Base-by-base conservation (phyloP, 2,888 invertebrate species). In the Tetrapedia diversipes region DNA sequence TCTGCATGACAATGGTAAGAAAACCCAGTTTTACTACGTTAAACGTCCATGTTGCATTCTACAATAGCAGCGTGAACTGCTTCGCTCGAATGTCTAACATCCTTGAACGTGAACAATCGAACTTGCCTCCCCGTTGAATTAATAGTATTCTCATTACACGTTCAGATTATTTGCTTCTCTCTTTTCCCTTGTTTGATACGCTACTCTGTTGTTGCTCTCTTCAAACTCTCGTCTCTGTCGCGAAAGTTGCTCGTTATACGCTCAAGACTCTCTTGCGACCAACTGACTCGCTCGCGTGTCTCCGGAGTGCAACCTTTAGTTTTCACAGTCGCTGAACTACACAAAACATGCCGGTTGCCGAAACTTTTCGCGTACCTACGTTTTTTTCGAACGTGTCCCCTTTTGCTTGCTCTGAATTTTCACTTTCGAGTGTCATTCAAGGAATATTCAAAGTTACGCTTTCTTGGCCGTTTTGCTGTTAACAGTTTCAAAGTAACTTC, bases 1-100 rank as follows among this genome's bases (percentile, higher is more conserved):
- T 16, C n/a, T 14, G 34, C n/a, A 10, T 39, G 6, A 0, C n/a
- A 1, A 49, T 16, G 71, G 61, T 73, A 63, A 43, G 41, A 37
- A 32, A n/a, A 14, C 27, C 16, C 11, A 0, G 3, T 47, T 22
- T 39, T 39, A 39, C 39, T 39, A 39, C 16, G 10, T 37, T 37
- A 6, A 37, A 10, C 10, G 10, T 37, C 6, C 6, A 32, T 32
- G 6, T 16, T 7, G 3, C 0, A 19, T 43, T 43, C 16, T 41
- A 16, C 41, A 16, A n/a, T 2, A 32, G 32, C 32, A 32, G 2
- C 2, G 43, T n/a, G 7, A 43, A 8, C 7, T 10, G 16, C 8
- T n/a, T 1, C 2, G 41, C 8, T 3, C 43, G 8, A 19, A 6
- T 32, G 32, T 6, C 6, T n/a, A n/a, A n/a, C n/a, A n/a, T n/a